Evolutionary conservation across 1,140 invertebrate genomes (phyloP), one percentile per base, ranked within the genome.

Genomic region (Halesus radiatus): DNA sequence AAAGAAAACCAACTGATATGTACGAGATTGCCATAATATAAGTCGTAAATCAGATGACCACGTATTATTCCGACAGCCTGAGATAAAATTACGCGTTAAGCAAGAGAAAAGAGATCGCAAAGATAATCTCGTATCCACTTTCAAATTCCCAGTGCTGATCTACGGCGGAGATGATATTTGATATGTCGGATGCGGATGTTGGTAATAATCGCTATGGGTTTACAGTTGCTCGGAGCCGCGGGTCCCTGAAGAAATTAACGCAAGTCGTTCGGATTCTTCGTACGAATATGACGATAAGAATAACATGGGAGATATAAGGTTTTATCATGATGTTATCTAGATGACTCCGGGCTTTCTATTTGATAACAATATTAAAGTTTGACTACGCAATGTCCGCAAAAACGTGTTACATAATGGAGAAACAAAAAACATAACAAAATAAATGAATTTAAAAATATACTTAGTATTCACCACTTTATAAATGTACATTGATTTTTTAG

Each of bases 231-330:
- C 37, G 37, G 23, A 37, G 32, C 29, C 22, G 37, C 6, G 8
- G 37, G 29, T 50, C 66, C 66, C 66, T 13, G 37, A 70, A 70
- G 66, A 70, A 70, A 70, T 70, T 70, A 70, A 70, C 66, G 66
- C 66, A 70, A 70, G 66, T 70, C 66, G 66, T 70, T 70, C n/a
- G 66, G 37, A 70, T 70, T 70, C 37, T 50, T 70, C 23, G 8
- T 70, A 70, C 37, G 37, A 70, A n/a, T 50, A 52, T 66, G 26
- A 32, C 62, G 62, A 66, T 66, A 22, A 66, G 62, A 66, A 66
- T 66, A 66, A 66, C 23, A 22, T 8, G 10, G 26, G 62, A 66
- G n/a, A 66, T 66, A 66, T 66, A 45, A 45, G 8, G 8, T 56
- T 56, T 7, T 22, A 56, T 56, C 22, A 18, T 56, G n/a, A 56